These are phyloP conservation scores for Lamellibrachia columna DNA, from an alignment of 2,888 invertebrate genomes.

Conservation along the genomic window DNA sequence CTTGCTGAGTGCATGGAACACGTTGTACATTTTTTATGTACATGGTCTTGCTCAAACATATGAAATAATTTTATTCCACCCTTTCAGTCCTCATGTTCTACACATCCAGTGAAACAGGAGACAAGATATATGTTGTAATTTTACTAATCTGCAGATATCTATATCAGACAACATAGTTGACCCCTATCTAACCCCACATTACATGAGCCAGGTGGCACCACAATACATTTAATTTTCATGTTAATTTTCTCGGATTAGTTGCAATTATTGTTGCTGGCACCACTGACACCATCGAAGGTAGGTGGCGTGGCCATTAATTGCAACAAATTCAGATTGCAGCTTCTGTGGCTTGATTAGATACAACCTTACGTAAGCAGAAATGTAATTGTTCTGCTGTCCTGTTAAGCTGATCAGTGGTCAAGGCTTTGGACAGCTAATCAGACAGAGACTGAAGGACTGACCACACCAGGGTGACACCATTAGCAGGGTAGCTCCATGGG, in stretches of 20 bases:
- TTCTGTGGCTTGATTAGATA: neutral
- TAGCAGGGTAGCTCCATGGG: constrained; percentile 7
- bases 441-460: neutral
- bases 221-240: constrained; percentile 16
- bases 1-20: neutral
- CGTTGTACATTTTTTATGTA: neutral
- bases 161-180: neutral
- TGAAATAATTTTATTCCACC: neutral
- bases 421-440: constrained; percentile 3
- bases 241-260: constrained; percentile 5
- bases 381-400: neutral
- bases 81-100: too few species aligned
- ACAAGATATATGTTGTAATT: neutral
- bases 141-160: neutral
- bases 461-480: neutral
- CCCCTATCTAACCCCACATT: neutral
- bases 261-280: neutral
- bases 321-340: neutral
- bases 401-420: constrained; percentile 16
- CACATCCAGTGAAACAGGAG: neutral
- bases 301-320: neutral
- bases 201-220: neutral
- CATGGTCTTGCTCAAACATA: neutral
- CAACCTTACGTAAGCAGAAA: neutral
- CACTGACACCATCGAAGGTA: neutral